A percentile compares a stretch with the other conserved stretches of the same genome.
Conservation (phyloP, 1,140 invertebrate genomes). For the Bombyx mori region ASM3026992v2 NC_085113.1:9183501-9184000, state of each 20-base stretch:
- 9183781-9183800: constrained; percentile 69
- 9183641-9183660: too few species aligned
- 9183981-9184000: constrained; percentile 40
- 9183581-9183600: too few species aligned
- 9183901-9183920: constrained; percentile 51
- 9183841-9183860: constrained; percentile 62
- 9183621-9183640: too few species aligned
- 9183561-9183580: too few species aligned
- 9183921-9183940: constrained; percentile 47
- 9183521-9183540: too few species aligned
- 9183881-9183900: constrained; percentile 66
- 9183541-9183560: too few species aligned
- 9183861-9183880: constrained; percentile 60
- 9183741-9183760: constrained; percentile 39
- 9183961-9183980: constrained; percentile 40
- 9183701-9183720: too few species aligned
- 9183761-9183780: constrained; percentile 58
- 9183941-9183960: constrained; percentile 55
- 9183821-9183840: constrained; percentile 70
- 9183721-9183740: too few species aligned
- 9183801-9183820: constrained; percentile 59
- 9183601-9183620: too few species aligned
- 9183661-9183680: too few species aligned
- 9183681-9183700: too few species aligned
- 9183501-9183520: too few species aligned